Base-by-base conservation (phyloP, 2,113 vertebrate genomes). In the Plestiodon gilberti region DNA sequence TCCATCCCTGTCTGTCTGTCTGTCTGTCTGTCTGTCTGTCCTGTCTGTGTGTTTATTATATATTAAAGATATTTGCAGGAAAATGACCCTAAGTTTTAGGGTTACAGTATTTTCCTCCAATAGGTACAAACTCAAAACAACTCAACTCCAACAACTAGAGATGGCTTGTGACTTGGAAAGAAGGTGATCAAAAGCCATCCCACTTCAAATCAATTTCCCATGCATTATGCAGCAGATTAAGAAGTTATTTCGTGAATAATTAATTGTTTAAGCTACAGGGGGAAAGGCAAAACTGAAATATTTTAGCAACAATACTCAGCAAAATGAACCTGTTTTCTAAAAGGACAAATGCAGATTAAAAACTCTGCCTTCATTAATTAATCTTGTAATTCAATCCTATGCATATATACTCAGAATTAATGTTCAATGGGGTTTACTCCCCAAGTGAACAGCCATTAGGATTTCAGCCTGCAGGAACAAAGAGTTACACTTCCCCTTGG, bases 161-260 rank as follows among this genome's bases (percentile, higher is more conserved):
- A 62, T 3, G 62, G 55, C 20, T 64, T 33, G 17, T 33, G 64
- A 14, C 55, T 73, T 48, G 38, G 55, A 35, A 6, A 73, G 67
- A 5, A 33, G 67, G 70, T 35, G 55, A 61, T 35, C 33, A 15
- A 57, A 48, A 71, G 28, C 55, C 65, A n/a, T 86, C 18, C 14
- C 3, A 23, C 62, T 59, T 35, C 35, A 43, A 79, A 62, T 80
- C 84, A 79, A 33, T 73, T 83, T 17, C 67, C 55, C 76, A 65
- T 80, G 84, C 84, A 79, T 73, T 61, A 85, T 78, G 64, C 64
- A 79, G 65, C 10, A 61, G 77, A 73, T 71, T 52, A 70, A 62
- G 55, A 43, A 80, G 38, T 43, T 80, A 18, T 73, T 73, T 62
- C 59, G 35, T 79, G 69, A 80, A 86, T 80, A 73, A 48, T 83